These are phyloP conservation scores for Amphilophus citrinellus DNA, from an alignment of 2,113 vertebrate species.

Conservation along the genomic window DNA sequence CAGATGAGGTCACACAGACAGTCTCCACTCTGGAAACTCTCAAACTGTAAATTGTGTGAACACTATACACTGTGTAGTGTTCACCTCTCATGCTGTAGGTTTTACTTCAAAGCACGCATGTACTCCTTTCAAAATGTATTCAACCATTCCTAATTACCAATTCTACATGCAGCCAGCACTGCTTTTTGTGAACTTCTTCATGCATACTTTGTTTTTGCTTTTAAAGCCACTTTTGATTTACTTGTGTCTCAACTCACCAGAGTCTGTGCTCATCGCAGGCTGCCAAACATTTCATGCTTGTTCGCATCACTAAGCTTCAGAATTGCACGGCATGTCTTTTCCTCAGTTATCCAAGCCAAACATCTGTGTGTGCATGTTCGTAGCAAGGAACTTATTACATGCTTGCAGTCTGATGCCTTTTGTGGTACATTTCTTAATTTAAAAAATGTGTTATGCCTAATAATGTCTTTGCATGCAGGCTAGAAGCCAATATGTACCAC, in stretches of 20 bases:
- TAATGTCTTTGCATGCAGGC: neutral
- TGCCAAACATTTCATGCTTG: conserved; percentile 40
- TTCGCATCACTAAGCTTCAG: conserved; percentile 31
- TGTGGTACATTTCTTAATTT: neutral
- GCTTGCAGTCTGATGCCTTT: neutral
- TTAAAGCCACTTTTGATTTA: neutral
- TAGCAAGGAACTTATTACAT: neutral
- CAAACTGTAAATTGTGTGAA: neutral
- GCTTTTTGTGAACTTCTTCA: neutral
- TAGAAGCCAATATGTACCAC: neutral
- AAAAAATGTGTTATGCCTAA: neutral
- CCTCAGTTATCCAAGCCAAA: conserved; percentile 18
- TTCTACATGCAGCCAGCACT: neutral
- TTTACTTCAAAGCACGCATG: neutral
- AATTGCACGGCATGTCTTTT: conserved; percentile 29
- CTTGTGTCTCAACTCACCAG: conserved; percentile 5
- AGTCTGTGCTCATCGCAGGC: conserved; percentile 2
- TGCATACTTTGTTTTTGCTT: neutral
- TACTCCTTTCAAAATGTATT: neutral
- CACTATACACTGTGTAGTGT: neutral
- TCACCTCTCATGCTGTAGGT: neutral
- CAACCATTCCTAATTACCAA: neutral
- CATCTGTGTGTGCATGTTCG: conserved; percentile 29
- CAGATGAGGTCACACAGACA: neutral
- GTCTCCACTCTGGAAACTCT: neutral